Evolutionary conservation across 1,140 invertebrate genomes (phyloP).

Genomic region (Plectrocnemia conspersa): DNA sequence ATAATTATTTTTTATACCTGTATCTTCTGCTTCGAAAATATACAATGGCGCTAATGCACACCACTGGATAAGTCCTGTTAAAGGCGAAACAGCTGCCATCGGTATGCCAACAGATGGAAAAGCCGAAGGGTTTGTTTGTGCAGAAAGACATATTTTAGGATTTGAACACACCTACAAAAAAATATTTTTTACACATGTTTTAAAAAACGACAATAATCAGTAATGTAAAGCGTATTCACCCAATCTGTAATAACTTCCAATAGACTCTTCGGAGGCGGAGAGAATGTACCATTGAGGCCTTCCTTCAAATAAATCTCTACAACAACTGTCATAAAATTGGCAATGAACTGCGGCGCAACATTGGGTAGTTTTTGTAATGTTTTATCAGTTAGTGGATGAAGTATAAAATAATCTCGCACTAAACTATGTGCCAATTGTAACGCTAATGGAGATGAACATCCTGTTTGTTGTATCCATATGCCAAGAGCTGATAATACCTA

Average conservation of each 20-base stretch:
- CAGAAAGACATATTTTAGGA: slow-evolving; percentile 63
- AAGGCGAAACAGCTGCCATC: slow-evolving; percentile 76
- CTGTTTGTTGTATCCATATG: slow-evolving; percentile 79
- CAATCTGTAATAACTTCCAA: slow-evolving; percentile 62
- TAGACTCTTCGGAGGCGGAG: slow-evolving; percentile 55
- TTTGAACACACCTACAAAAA: slow-evolving; percentile 57
- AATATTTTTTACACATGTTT: slow-evolving; percentile 3
- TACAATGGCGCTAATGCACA: slow-evolving; percentile 61
- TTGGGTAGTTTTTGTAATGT: slow-evolving; percentile 62
- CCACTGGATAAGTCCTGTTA: slow-evolving; percentile 71
- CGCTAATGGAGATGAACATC: slow-evolving; percentile 67
- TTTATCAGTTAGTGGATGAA: slow-evolving; percentile 61
- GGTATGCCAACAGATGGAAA: slow-evolving; percentile 72
- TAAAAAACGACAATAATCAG: background rate
- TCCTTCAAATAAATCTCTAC: slow-evolving; percentile 66
- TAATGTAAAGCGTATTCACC: slow-evolving; percentile 41
- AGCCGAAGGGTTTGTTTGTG: slow-evolving; percentile 62
- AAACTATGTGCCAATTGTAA: slow-evolving; percentile 67
- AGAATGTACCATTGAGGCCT: slow-evolving; percentile 40
- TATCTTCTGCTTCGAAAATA: slow-evolving; percentile 38
- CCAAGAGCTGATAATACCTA: slow-evolving; percentile 67
- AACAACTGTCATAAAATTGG: slow-evolving; percentile 74
- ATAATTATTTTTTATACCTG: slow-evolving; percentile 21
- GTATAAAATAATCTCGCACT: slow-evolving; percentile 73
- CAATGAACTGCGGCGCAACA: slow-evolving; percentile 70